Evolutionary conservation across 2,113 vertebrate genomes (phyloP).

Genomic region (Trochalopteron elliotii): DNA sequence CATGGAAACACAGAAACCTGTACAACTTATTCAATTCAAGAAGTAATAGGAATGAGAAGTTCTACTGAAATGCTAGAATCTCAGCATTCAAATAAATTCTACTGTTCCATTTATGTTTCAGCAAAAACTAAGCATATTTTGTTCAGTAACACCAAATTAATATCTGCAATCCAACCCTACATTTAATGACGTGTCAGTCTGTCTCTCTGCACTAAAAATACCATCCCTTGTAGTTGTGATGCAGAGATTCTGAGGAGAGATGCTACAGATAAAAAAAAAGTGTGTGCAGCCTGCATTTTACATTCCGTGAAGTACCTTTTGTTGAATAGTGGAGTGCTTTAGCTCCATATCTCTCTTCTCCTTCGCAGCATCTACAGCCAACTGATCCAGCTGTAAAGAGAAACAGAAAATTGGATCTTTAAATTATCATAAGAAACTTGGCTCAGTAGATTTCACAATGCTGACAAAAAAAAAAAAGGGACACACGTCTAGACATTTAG

Average conservation of each 20-base stretch:
- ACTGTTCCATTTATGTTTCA: not conserved
- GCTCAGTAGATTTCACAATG: not conserved
- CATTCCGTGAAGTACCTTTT: constrained; percentile 83
- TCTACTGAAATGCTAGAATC: not conserved
- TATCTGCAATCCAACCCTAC: not conserved
- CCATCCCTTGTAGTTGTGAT: not conserved
- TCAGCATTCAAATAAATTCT: not conserved
- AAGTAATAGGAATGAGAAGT: not conserved
- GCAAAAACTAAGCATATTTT: not conserved
- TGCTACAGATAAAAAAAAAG: not conserved
- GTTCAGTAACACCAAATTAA: not conserved
- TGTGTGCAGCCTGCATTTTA: not conserved
- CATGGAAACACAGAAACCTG: not conserved
- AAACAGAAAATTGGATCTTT: constrained; percentile 34
- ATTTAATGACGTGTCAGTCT: not conserved
- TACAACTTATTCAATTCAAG: not conserved
- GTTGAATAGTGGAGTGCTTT: constrained; percentile 97
- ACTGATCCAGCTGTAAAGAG: constrained; percentile 89
- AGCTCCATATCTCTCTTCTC: constrained; percentile 97
- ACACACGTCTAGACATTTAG: constrained; percentile 6
- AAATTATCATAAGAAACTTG: constrained; percentile 30
- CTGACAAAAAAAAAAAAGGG: not conserved
- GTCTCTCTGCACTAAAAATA: not conserved
- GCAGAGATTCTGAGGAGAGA: not conserved
- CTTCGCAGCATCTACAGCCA: constrained; percentile 91